Conservation (phyloP, 2,797 vertebrate species). For the Falco biarmicus region DNA sequence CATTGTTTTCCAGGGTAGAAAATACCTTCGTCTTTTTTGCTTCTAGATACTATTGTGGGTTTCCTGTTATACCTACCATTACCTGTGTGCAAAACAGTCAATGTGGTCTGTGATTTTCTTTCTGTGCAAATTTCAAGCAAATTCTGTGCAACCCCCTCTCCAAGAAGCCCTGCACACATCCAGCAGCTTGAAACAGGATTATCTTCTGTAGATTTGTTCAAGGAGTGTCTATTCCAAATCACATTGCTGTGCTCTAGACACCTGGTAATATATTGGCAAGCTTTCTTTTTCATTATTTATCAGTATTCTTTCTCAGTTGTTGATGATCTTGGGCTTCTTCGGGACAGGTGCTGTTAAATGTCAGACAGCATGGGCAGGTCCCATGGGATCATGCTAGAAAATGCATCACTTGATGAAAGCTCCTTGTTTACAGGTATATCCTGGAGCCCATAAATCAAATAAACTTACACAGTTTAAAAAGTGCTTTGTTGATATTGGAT, state of each 20-base stretch:
- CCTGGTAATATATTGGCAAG: not conserved
- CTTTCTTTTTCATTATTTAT: not conserved
- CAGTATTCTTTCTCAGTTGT: not conserved
- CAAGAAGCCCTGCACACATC: not conserved
- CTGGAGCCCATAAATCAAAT: not conserved
- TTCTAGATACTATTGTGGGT: not conserved
- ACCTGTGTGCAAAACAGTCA: not conserved
- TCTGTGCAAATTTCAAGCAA: not conserved
- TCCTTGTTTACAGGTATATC: not conserved
- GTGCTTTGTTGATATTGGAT: not conserved
- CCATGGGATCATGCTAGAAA: not conserved
- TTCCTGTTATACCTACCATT: not conserved
- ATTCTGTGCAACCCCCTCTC: not conserved
- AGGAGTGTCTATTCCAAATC: not conserved
- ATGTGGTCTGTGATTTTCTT: not conserved
- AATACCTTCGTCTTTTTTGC: not conserved
- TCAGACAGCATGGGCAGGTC: not conserved
- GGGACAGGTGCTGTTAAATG: not conserved
- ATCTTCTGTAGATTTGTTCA: not conserved
- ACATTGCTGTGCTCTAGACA: not conserved
- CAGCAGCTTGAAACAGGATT: not conserved
- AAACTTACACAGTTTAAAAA: not conserved
- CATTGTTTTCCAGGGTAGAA: not conserved
- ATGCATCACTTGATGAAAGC: not conserved
- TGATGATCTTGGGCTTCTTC: not conserved